Evolutionary conservation across 2,113 vertebrate species (phyloP).

Genomic region (Takifugu bimaculatus): DNA sequence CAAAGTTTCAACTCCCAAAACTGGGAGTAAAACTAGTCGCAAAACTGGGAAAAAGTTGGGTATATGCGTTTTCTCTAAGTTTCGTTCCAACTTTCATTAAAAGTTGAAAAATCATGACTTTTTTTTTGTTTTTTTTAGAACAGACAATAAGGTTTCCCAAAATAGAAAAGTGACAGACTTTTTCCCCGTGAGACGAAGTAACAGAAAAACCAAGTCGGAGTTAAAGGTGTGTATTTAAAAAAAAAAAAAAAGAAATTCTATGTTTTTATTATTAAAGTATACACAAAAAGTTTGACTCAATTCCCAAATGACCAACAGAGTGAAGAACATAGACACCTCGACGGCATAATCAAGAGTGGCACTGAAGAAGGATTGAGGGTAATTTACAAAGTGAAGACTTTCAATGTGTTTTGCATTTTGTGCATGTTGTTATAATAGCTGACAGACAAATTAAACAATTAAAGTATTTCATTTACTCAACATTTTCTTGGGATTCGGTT

Average conservation of each 20-base stretch:
- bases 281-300: conserved; percentile 2
- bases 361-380: conserved; percentile 93
- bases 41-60: conserved; percentile 72
- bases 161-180: conserved; percentile 94
- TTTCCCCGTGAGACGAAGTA: conserved; percentile 88
- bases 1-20: conserved; percentile 33
- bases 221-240: conserved; percentile 80
- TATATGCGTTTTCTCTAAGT: conserved; percentile 56
- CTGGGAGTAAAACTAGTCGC: conserved; percentile 64
- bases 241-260: neutral
- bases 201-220: conserved; percentile 88
- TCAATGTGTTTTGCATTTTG: neutral
- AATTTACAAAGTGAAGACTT: conserved; percentile 15
- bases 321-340: conserved; percentile 84
- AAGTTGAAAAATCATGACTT: neutral
- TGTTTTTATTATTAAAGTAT: neutral
- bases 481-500: neutral
- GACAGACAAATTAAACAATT: too few relatives aligned
- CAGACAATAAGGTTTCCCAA: conserved; percentile 75
- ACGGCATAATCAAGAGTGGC: conserved; percentile 84
- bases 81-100: neutral
- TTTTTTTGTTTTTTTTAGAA: conserved; percentile 61
- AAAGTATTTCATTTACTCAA: neutral
- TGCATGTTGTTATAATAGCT: too few relatives aligned
- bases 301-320: conserved; percentile 66